Conservation (phyloP, 2,888 invertebrate species). For the Drosophila testacea region DNA sequence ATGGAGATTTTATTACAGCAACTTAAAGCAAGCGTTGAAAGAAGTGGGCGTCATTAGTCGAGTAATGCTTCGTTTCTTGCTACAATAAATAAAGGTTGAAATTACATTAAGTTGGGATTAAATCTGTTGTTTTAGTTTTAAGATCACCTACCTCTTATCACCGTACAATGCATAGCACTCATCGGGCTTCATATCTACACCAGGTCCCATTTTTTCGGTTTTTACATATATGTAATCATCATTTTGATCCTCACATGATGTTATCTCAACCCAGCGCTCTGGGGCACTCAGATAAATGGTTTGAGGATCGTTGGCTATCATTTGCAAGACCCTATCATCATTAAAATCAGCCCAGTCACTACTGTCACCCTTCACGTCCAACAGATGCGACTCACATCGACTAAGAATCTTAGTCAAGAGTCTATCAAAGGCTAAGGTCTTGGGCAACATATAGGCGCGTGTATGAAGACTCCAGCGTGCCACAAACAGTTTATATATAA, state of each 20-base stretch:
- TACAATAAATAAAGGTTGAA: conserved; percentile 14
- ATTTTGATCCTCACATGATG: background rate
- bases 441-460: conserved; percentile 86
- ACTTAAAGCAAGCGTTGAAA: conserved; percentile 30
- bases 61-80: conserved; percentile 43
- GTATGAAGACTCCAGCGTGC: conserved; percentile 85
- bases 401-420: conserved; percentile 46
- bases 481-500: conserved; percentile 86
- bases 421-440: conserved; percentile 84
- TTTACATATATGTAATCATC: conserved; percentile 21
- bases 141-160: conserved; percentile 54
- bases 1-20: conserved; percentile 15
- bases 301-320: conserved; percentile 51
- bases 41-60: conserved; percentile 24
- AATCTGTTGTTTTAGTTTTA: too few species aligned
- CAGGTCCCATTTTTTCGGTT: conserved; percentile 50
- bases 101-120: background rate
- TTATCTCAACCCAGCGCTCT: conserved; percentile 33
- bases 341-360: conserved; percentile 53
- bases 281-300: conserved; percentile 39
- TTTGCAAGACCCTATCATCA: conserved; percentile 60
- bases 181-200: conserved; percentile 62
- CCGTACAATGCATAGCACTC: conserved; percentile 71
- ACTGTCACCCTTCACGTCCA: conserved; percentile 20
- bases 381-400: conserved; percentile 41